phyloP scores from a whole-genome alignment of 2,113 vertebrate genomes.

The Peucedramus taeniatus region DNA sequence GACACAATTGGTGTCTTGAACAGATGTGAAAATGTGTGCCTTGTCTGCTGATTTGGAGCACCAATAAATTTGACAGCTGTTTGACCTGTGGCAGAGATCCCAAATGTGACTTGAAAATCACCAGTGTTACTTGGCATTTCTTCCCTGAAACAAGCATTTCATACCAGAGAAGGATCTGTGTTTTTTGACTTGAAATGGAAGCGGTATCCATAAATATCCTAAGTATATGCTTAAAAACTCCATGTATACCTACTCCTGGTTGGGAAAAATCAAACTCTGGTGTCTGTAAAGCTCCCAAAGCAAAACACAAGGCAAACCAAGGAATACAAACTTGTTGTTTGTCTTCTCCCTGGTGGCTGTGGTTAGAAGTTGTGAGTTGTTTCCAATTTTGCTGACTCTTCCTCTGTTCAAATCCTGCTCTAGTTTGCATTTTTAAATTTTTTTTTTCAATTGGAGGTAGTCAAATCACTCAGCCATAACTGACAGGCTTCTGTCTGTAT shows the following conservation, averaged over 20 bases:
- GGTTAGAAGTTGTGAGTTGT: background rate
- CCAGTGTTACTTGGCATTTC: background rate
- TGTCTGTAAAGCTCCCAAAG: background rate
- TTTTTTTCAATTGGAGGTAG: background rate
- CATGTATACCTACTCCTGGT: background rate
- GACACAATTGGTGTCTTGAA: slow-evolving; percentile 22
- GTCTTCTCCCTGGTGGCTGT: background rate
- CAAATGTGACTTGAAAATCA: background rate
- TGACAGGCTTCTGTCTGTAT: background rate
- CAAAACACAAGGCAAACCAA: background rate
- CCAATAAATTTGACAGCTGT: background rate
- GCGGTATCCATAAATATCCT: background rate
- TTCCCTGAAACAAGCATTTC: background rate
- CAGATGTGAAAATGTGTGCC: background rate
- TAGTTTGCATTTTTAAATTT: background rate
- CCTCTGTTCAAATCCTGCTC: background rate
- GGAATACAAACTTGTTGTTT: background rate
- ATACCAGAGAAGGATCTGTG: background rate
- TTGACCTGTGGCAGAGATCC: background rate
- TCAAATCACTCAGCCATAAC: background rate
- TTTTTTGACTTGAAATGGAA: background rate
- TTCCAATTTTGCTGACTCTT: background rate
- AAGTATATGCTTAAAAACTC: background rate
- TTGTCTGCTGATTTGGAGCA: slow-evolving; percentile 22
- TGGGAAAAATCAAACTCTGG: background rate